Conservation (phyloP, 2,797 vertebrate species). For the Botia almorhae region DNA sequence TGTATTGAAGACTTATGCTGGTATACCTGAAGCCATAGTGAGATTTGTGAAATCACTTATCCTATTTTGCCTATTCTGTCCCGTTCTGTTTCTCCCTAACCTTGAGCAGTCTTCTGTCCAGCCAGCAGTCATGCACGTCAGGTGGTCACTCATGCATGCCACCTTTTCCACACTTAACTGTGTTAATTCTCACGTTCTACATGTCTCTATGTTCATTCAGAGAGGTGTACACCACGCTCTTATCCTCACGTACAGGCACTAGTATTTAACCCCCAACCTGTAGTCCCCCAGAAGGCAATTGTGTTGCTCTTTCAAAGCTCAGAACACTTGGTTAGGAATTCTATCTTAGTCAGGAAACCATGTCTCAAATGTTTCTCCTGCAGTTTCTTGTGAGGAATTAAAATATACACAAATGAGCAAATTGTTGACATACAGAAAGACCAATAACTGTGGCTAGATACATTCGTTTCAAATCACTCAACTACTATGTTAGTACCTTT, state of each 20-base stretch:
- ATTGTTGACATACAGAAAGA: neutral
- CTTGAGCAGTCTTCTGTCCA: neutral
- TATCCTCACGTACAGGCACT: neutral
- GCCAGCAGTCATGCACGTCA: neutral
- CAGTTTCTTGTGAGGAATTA: too few relatives aligned
- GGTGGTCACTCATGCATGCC: neutral
- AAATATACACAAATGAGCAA: neutral
- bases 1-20: neutral
- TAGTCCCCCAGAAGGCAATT: neutral
- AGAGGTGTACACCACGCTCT: neutral
- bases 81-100: neutral
- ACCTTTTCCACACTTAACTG: constrained; percentile 25
- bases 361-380: too few relatives aligned
- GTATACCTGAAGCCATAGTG: neutral
- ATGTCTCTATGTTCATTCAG: neutral
- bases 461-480: neutral
- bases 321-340: neutral
- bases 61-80: neutral
- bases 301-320: neutral
- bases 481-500: neutral
- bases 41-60: neutral
- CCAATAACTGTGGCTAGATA: neutral
- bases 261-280: neutral
- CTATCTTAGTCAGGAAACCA: too few relatives aligned
- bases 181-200: neutral